phyloP scores from a whole-genome alignment of 2,113 vertebrate genomes.

The Neotragus moschatus region DNA sequence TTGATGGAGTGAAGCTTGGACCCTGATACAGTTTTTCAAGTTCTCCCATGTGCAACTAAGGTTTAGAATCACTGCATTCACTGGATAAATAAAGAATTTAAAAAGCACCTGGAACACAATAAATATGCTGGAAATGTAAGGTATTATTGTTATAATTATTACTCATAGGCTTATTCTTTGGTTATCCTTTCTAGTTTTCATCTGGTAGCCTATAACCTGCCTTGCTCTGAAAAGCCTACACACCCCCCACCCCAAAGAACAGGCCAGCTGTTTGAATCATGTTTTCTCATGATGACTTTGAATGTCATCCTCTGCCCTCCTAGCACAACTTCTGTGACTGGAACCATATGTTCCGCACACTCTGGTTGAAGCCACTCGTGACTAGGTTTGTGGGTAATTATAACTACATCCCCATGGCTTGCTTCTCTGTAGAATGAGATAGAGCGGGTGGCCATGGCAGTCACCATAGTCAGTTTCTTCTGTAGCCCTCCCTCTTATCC shows the following conservation, averaged over 20 bases:
- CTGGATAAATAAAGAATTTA: conserved; percentile 38
- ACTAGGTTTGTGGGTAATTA: conserved; percentile 30
- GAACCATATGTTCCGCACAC: neutral
- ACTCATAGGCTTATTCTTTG: conserved; percentile 29
- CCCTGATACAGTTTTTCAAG: neutral
- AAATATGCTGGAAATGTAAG: conserved; percentile 43
- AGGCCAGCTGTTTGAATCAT: neutral
- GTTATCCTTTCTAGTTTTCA: conserved; percentile 58
- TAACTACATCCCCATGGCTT: conserved; percentile 14
- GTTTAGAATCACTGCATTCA: conserved; percentile 7
- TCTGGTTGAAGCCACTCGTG: neutral
- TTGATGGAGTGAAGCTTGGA: neutral
- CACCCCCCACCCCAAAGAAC: neutral
- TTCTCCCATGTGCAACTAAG: neutral
- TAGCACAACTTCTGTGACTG: conserved; percentile 14
- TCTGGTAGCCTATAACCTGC: conserved; percentile 27
- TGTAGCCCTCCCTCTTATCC: conserved; percentile 47
- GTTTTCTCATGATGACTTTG: neutral
- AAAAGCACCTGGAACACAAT: conserved; percentile 21
- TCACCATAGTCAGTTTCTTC: conserved; percentile 41
- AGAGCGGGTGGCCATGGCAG: conserved; percentile 51
- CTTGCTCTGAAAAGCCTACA: neutral
- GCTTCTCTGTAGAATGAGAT: conserved; percentile 39
- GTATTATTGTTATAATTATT: conserved; percentile 32
- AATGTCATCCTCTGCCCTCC: neutral